phyloP scores from a whole-genome alignment of 1,140 invertebrate species.

The Orchestia grillus region DNA sequence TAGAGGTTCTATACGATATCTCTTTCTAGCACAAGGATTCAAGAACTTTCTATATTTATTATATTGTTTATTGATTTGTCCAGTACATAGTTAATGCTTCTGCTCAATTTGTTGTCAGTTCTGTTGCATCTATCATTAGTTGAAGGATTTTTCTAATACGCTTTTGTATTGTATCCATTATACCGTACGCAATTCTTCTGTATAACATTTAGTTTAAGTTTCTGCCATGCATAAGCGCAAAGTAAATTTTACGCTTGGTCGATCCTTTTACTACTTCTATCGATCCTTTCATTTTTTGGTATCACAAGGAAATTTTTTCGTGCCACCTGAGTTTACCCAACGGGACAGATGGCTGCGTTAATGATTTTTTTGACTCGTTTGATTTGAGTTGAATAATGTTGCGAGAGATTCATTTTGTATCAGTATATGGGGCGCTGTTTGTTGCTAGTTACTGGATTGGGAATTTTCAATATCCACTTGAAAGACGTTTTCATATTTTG shows the following conservation, averaged over 20 bases:
- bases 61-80: neutral
- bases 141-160: neutral
- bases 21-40: neutral
- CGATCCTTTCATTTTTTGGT: neutral
- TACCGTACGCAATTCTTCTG: neutral
- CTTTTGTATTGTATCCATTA: neutral
- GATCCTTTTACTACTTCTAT: neutral
- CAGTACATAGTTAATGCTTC: neutral
- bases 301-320: neutral
- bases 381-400: neutral
- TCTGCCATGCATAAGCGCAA: neutral
- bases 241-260: neutral
- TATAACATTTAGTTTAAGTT: neutral
- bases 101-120: neutral
- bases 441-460: neutral
- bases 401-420: neutral
- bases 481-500: neutral
- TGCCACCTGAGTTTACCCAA: neutral
- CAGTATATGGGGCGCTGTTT: neutral
- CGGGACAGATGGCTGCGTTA: neutral
- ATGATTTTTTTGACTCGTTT: neutral
- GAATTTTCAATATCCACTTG: neutral
- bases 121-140: neutral
- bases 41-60: neutral
- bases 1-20: neutral